Base-by-base conservation (phyloP, 2,888 invertebrate species). In the Hyles lineata region DNA sequence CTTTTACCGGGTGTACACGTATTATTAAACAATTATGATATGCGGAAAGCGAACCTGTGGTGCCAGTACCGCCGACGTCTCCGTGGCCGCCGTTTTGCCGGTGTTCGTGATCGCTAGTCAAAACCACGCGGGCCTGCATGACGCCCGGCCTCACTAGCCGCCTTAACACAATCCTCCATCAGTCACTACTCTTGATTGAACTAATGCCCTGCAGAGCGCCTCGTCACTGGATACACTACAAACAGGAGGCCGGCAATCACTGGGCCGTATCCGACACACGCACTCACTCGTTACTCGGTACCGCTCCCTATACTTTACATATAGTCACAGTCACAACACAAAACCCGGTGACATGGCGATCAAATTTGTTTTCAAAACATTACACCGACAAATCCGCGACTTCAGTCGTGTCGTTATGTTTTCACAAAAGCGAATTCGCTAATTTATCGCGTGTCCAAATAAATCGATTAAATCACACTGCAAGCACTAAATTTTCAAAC, bases 41-140 rank as follows among this genome's bases (percentile, higher is more conserved):
- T 73, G 74, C 58, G 76, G 75, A 82, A 82, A 82, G 84, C 87
- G 77, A 88, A 93, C 92, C 93, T 93, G 91, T 89, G 91, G 90
- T 87, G 91, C 90, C 80, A 90, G 91, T 85, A 87, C 90, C 86
- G 89, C 83, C 77, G 86, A 87, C 80, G 90, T 81, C 81, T 90
- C 90, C 79, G 90, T 87, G 78, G 90, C 85, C 87, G 93, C 94
- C 94, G 94, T 94, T 83, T 91, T 94, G 93, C 83, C 84, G 89
- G 86, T 89, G 84, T 90, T 83, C 79, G 82, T 76, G 81, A 80
- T 78, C 85, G 81, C 90, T 92, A 92, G 87, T 87, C 89, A 86
- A 86, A 89, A 88, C 87, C 89, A 84, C 87, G 87, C 81, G 88
- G 88, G 85, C 85, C 89, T 77, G 89, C 93, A 93, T 93, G 90